These are phyloP conservation scores for Lissonota sp. DNA, from an alignment of 2,888 invertebrate genomes.

Conservation along the genomic window DNA sequence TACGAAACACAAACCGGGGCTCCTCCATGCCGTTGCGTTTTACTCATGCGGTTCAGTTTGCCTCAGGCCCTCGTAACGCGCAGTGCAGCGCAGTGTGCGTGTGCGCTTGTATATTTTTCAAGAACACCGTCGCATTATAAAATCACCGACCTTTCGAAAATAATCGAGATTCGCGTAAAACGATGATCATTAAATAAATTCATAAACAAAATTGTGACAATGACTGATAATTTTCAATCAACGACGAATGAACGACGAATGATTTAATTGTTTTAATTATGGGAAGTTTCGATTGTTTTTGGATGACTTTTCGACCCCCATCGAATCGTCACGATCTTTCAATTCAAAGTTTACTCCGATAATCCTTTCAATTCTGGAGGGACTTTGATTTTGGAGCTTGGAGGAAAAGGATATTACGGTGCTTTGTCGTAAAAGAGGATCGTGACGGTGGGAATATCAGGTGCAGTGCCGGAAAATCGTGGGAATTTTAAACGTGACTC, in stretches of 20 bases:
- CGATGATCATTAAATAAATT: slow-evolving; percentile 3
- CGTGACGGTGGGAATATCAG: slow-evolving; percentile 48
- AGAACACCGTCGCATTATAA: slow-evolving; percentile 24
- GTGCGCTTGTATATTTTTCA: slow-evolving; percentile 26
- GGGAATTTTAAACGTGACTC: slow-evolving; percentile 65
- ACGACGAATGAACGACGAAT: not conserved
- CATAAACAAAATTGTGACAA: not conserved
- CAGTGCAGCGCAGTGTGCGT: slow-evolving; percentile 28
- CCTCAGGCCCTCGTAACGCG: slow-evolving; percentile 66
- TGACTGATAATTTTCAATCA: not conserved
- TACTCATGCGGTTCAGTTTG: slow-evolving; percentile 69
- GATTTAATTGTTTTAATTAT: not conserved
- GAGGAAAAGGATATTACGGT: not conserved
- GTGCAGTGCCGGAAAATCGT: slow-evolving; percentile 55
- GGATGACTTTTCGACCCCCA: not conserved
- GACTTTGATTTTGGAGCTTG: slow-evolving; percentile 13
- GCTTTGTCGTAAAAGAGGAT: slow-evolving; percentile 12
- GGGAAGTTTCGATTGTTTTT: not conserved
- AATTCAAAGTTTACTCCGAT: not conserved
- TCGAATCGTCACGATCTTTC: too few relatives aligned
- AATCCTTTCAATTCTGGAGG: not conserved
- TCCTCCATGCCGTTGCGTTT: slow-evolving; percentile 63
- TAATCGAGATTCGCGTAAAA: slow-evolving; percentile 25
- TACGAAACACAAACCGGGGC: slow-evolving; percentile 18
- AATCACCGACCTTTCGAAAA: slow-evolving; percentile 12